A percentile compares a stretch with the other conserved stretches of the same genome.
Conservation (phyloP, 2,888 invertebrate species). For the Pegoplata infirma region DNA sequence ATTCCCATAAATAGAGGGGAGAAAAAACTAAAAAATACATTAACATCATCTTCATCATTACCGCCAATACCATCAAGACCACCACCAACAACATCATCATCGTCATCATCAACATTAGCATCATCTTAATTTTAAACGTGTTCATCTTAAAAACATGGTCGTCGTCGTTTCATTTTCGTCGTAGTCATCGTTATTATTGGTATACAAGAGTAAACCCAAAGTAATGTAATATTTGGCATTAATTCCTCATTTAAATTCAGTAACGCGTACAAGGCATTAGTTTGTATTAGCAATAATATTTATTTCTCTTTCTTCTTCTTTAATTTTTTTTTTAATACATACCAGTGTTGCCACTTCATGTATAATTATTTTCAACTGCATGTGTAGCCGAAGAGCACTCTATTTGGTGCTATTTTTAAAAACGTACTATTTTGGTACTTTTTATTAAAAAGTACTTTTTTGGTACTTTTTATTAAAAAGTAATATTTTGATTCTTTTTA, state of each 20-base stretch:
- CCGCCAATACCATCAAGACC: not conserved
- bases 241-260: constrained; percentile 79
- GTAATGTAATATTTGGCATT: constrained; percentile 75
- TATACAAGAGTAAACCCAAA: constrained; percentile 61
- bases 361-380: too few species aligned
- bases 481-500: too few species aligned
- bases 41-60: not conserved
- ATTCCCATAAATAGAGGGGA: constrained; percentile 5
- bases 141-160: constrained; percentile 31
- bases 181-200: constrained; percentile 23
- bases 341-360: too few species aligned
- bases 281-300: constrained; percentile 63
- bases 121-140: constrained; percentile 51
- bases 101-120: constrained; percentile 20
- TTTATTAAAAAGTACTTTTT: too few species aligned
- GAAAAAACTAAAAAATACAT: not conserved
- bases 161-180: not conserved
- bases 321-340: too few species aligned
- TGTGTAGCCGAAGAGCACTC: too few species aligned
- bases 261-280: constrained; percentile 77
- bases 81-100: constrained; percentile 10
- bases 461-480: too few species aligned
- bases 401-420: too few species aligned
- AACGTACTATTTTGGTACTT: too few species aligned
- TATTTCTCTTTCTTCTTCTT: constrained; percentile 32